Evolutionary conservation across 2,113 vertebrate genomes (phyloP), one percentile per base, ranked within the genome.

Genomic region (Lethenteron camtschaticum): DNA sequence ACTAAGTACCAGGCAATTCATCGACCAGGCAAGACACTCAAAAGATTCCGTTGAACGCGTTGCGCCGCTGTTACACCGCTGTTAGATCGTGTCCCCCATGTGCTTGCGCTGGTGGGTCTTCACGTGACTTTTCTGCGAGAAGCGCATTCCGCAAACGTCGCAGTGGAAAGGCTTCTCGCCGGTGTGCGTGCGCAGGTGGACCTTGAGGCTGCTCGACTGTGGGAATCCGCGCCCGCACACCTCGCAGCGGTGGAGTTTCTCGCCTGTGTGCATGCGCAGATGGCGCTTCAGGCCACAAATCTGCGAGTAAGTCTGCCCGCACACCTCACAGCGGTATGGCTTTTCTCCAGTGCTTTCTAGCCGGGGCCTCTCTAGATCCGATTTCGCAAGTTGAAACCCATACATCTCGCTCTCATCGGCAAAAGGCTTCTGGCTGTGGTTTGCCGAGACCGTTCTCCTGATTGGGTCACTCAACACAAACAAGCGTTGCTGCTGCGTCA

Each of bases 181-280:
- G 9, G 63, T 66, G 63, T 66, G 63, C 63, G 63, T 66, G 63
- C 63, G 63, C n/a, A n/a, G 63, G 63, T 66, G 63, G 63, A n/a
- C n/a, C 9, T 66, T 66, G 9, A 66, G 63, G 63, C 24, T 66
- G n/a, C n/a, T 16, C 10, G 63, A 66, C 10, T 66, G 63, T 2
- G 63, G 24, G 63, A 66, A 66, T n/a, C 63, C 63, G n/a, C 63
- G 63, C n/a, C 63, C 63, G 10, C 63, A 66, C 63, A 24, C 24
- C 24, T 66, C 63, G 10, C 63, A 66, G n/a, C n/a, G n/a, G 24
- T 16, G 24, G n/a, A 24, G 63, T 24, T 24, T n/a, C 63, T 66
- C 63, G 24, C 63, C 63, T 11, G 63, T 66, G 24, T 66, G 63
- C 9, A 24, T 66, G 63, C 63, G 63, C 63, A 24, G 24, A 24